These are phyloP conservation scores for Glossophaga mutica DNA, from an alignment of 2,797 vertebrate genomes.

Conservation along the genomic window DNA sequence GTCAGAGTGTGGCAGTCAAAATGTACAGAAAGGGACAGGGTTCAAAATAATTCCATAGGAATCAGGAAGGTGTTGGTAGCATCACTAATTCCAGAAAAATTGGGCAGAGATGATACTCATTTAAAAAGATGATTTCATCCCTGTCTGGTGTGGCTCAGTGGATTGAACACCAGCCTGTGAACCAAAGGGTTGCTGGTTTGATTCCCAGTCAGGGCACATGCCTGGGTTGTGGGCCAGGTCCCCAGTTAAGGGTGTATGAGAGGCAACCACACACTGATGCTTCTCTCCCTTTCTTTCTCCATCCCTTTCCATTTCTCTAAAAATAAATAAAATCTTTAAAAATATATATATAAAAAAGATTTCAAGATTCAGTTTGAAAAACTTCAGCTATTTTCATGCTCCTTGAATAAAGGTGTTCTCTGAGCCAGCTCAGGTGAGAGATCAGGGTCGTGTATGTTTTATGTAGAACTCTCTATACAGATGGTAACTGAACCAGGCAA, in stretches of 20 bases:
- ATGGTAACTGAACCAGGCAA: background rate
- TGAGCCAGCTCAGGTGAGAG: background rate
- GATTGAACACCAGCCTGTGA: too few relatives aligned
- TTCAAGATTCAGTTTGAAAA: background rate
- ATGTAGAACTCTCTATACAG: background rate
- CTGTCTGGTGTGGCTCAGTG: too few relatives aligned
- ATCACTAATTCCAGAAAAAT: background rate
- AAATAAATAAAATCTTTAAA: too few relatives aligned
- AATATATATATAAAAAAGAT: too few relatives aligned
- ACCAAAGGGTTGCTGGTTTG: too few relatives aligned
- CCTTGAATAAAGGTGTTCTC: background rate
- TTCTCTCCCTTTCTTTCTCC: too few relatives aligned
- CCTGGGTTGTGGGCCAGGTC: too few relatives aligned
- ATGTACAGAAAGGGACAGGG: background rate
- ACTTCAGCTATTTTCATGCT: background rate
- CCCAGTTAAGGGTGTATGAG: too few relatives aligned
- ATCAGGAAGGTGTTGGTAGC: background rate
- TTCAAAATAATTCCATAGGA: background rate
- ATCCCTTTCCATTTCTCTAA: too few relatives aligned
- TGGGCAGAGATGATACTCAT: background rate
- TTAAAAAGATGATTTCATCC: background rate
- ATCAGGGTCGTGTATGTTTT: background rate
- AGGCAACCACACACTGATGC: too few relatives aligned
- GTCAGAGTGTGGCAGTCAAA: background rate
- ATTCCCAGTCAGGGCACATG: too few relatives aligned